Evolutionary conservation across 2,888 invertebrate genomes (phyloP), one percentile per base, ranked within the genome.

Genomic region (Nemotelus nigrinus): DNA sequence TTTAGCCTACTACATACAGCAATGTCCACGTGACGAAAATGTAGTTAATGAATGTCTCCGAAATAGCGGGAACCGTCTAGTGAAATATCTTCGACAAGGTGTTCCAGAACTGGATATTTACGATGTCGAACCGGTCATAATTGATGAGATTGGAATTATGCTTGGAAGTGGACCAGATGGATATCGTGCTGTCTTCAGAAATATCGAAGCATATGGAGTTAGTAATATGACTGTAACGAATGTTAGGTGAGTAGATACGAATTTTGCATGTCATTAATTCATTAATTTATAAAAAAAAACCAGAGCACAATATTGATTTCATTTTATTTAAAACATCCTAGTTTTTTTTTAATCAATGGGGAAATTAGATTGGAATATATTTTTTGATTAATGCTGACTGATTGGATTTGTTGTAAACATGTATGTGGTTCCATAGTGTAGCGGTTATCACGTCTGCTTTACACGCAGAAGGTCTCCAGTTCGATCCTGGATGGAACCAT

Each of bases 131-230:
- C 94, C 94, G 0, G 92, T 95, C 77, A 87, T 93, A n/a, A 92
- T 95, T 77, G 95, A 95, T 84, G 94, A 95, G 86, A 90, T 95
- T 78, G 92, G 94, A 53, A 93, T 95, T 80, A 91, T 94, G 0
- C 87, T 95, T 80, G 95, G 95, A 64, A 91, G 90, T 45, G 95
- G 95, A 0, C 94, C 95, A 0, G 93, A 95, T 84, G 95, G 94
- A 0, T 95, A 95, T 87, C 90, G 93, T 70, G 95, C 94, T 2
- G 91, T 92, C 60, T 95, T 95, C 88, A 91, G 91, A 80, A 92
- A 95, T 82, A 93, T 95, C 82, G 90, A 93, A 81, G 94, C 95
- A 0, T 93, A 89, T 81, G 95, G 95, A 25, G 94, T 95, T 45
- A 93, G 94, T 82, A 92, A 94, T 82, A 89, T 95, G 85, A 92